These are phyloP conservation scores for Trigoniulus corallinus DNA, from an alignment of 1,140 invertebrate species.

Conservation along the genomic window DNA sequence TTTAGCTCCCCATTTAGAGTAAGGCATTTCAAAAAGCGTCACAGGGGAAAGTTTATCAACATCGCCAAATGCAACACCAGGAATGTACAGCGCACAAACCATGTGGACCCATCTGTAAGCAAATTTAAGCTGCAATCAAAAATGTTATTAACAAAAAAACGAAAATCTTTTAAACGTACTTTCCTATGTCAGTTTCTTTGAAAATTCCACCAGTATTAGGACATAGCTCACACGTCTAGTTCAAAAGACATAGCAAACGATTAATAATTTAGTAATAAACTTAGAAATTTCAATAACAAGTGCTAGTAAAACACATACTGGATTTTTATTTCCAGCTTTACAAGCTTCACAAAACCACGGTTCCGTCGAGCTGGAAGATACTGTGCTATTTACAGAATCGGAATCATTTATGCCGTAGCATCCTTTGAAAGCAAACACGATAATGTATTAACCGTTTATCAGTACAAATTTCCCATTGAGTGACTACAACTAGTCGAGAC, in stretches of 20 bases:
- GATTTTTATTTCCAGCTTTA: constrained; percentile 69
- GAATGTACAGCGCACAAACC: constrained; percentile 89
- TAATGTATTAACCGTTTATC: too few species aligned
- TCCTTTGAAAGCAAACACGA: too few species aligned
- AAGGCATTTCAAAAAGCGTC: constrained; percentile 89
- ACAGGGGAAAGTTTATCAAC: constrained; percentile 48
- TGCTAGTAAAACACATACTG: constrained; percentile 24
- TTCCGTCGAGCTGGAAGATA: constrained; percentile 81
- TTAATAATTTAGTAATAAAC: neutral
- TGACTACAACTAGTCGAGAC: constrained; percentile 16
- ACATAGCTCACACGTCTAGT: constrained; percentile 58
- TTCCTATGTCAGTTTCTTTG: constrained; percentile 18
- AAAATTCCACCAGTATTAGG: constrained; percentile 44
- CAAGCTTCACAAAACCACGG: constrained; percentile 99
- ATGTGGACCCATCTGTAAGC: constrained; percentile 99
- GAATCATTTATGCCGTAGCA: constrained; percentile 92
- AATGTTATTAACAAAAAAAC: constrained; percentile 7
- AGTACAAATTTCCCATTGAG: neutral
- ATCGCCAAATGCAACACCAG: constrained; percentile 92
- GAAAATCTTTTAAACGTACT: constrained; percentile 7
- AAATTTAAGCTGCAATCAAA: constrained; percentile 72
- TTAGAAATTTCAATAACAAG: neutral
- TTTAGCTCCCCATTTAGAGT: constrained; percentile 85
- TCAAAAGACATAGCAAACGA: neutral
- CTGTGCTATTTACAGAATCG: constrained; percentile 72